Base-by-base conservation (phyloP, 1,140 invertebrate genomes). In the Lutraria rhynchaena region DNA sequence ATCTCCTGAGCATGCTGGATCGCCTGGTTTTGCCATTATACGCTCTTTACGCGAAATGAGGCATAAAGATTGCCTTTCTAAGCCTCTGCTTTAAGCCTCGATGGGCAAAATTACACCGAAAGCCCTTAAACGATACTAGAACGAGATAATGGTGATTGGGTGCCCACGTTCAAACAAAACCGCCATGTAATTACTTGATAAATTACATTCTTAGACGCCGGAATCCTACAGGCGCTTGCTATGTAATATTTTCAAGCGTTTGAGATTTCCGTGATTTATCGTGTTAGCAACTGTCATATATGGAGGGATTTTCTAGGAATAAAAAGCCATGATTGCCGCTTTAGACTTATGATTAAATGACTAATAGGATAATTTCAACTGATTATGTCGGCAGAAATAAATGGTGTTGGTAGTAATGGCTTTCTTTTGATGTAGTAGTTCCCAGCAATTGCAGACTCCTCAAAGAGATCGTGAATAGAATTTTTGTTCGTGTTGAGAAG, bases 301-400 rank as follows among this genome's bases (percentile, higher is more conserved):
- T 33, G 53, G 63, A 58, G 61, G 76, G 65, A 80, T 80, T 80
- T 80, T 51, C 27, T 51, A 70, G 53, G 76, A 65, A 70, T 80
- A 70, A 70, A 60, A 69, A 53, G 63, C 61, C 76, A 69, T 70
- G 63, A 80, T 80, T 80, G 76, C 76, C 35, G 33, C 61, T 65
- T 80, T 80, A 80, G 76, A 70, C 76, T 80, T 80, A 80, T 80
- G 76, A 80, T 80, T 80, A 80, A 80, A 80, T 60, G 76, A 53
- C 76, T 80, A 80, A 80, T 80, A 80, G 61, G 76, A 80, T 80
- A 80, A 80, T 80, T 80, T 57, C 60, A 13, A 35, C 51, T 70
- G 76, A 80, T 80, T 80, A 80, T 80, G 76, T 70, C 76, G 49
- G 37, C 76, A 58, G 65, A 70, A 70, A 80, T 80, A 70, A 80